Base-by-base conservation (phyloP, 2,113 vertebrate species). In the Scatophagus argus region DNA sequence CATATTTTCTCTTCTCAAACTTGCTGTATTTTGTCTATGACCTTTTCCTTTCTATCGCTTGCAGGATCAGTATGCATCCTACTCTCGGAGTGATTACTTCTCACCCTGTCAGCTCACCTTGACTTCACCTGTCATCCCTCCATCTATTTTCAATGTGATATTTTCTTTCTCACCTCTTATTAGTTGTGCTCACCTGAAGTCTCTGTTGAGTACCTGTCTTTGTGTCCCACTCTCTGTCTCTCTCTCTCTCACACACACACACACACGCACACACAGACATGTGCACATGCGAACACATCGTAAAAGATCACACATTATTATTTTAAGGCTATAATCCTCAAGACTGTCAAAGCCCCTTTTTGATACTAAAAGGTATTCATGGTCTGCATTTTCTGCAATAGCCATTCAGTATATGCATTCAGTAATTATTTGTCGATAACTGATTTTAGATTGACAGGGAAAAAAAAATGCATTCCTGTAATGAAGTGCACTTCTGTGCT, bases 21-120 rank as follows among this genome's bases (percentile, higher is more conserved):
- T 68, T 78, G 69, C 84, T 84, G 86, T 87, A 79, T 83, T 89
- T 82, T 77, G 71, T 77, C 71, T 49, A 13, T 89, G 82, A 88
- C 83, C 88, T 87, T 88, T 90, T 80, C 81, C 78, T 29, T 66
- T 84, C 83, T 80, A 84, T 87, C 83, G 27, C 79, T 82, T 79
- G 73, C 84, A 72, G 81, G 79, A 84, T 90, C 88, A 84, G 81
- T 89, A 90, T 91, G 89, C 89, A 84, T 85, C 77, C 81, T 74
- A 69, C 85, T 86, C 72, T 69, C 73, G 27, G 74, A 80, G 89
- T 91, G 91, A 94, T 93, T 93, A 92, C 91, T 93, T 92, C 89
- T 93, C 92, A 91, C 93, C 91, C 86, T 85, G 85, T 89, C 81
- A 88, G 84, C 90, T 93, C 87, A 92, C 91, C 89, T 91, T 94